phyloP scores from a whole-genome alignment of 2,888 invertebrate species.

The Acanthosepion pharaonis region DNA sequence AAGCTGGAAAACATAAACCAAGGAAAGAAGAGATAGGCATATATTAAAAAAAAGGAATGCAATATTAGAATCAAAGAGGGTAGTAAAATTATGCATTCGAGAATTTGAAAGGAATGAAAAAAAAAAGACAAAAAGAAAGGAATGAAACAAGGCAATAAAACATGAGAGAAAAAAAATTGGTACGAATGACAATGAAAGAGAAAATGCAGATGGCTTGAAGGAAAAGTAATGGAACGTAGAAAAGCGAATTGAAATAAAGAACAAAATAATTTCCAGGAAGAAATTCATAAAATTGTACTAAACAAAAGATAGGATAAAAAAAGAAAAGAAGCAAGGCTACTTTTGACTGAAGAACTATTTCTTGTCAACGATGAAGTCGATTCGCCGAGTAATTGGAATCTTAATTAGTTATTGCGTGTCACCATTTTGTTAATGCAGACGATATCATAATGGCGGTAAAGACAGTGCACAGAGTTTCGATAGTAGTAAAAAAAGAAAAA shows the following conservation, averaged over 20 bases:
- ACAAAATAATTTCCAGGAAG: background rate
- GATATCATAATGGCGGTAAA: background rate
- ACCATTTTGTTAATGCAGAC: background rate
- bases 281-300: too few relatives aligned
- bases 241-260: background rate
- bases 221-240: background rate
- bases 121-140: too few relatives aligned
- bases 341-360: background rate
- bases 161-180: too few relatives aligned
- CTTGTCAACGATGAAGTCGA: background rate
- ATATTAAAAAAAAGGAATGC: too few relatives aligned
- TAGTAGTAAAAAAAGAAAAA: background rate
- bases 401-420: slow-evolving; percentile 23
- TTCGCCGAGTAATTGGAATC: background rate
- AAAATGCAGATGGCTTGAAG: too few relatives aligned
- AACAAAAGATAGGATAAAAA: background rate
- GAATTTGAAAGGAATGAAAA: too few relatives aligned
- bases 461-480: background rate
- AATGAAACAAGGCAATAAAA: too few relatives aligned
- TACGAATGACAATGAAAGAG: too few relatives aligned
- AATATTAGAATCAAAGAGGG: too few relatives aligned
- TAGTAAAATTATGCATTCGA: too few relatives aligned
- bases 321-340: background rate
- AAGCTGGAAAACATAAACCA: too few relatives aligned
- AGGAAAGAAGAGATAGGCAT: too few relatives aligned